Evolutionary conservation across 1,140 invertebrate genomes (phyloP), one percentile per base, ranked within the genome.

Genomic region (Apocrypta bakeri): DNA sequence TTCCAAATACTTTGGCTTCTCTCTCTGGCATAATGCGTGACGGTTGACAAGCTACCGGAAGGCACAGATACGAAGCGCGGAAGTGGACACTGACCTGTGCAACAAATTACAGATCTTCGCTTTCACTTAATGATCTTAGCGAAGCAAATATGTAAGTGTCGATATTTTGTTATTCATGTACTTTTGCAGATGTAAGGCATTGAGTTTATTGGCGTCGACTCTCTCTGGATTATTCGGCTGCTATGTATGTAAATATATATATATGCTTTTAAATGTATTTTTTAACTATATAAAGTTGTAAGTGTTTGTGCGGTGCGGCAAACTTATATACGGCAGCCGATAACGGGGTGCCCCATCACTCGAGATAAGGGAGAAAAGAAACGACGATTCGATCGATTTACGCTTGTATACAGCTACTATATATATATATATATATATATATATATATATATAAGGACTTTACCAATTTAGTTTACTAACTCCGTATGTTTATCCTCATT

Each of bases 361-460:
- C 74, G 74, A 63, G 74, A 76, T 76, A 76, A 76, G 74, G n/a
- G 31, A n/a, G n/a, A 40, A 76, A 64, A 76, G 61, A 76, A 76
- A 64, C 74, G 74, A 12, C 74, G 74, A 76, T 76, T 25, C 56
- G 56, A 31, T 76, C 27, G 48, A 21, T 17, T 37, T 37, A 2
- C 33, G 2, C 33, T 37, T 9, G 33, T 4, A 9, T 37, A 17
- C 63, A 1, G 14, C 31, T 2, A 40, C 11, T 37, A 37, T 25
- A 29, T 42, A 40, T 9, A 42, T 33, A 21, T n/a, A 21, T 8
- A 69, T 24, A n/a, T n/a, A n/a, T n/a, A n/a, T n/a, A n/a, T n/a
- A n/a, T n/a, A 37, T 37, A 37, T 37, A 37, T 37, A 9, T 37
- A 37, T 37, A 37, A 4, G 33, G 9, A 9, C 33, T 37, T 2